Base-by-base conservation (phyloP, 2,113 vertebrate species). In the Hippocampus barbouri region DNA sequence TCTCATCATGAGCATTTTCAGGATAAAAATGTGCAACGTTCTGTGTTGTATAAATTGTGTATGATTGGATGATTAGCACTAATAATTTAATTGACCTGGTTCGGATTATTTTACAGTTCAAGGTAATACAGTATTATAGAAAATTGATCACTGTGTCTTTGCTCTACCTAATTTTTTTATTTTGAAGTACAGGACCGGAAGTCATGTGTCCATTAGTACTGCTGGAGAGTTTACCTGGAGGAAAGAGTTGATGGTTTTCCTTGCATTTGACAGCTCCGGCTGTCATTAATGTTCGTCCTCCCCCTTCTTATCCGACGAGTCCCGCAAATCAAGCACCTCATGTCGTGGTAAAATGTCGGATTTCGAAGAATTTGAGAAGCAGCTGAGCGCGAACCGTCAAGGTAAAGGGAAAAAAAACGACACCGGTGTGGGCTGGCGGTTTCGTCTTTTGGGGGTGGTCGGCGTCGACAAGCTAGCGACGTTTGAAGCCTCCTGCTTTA, bases 331-430 rank as follows among this genome's bases (percentile, higher is more conserved):
- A 30, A 10, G 11, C 14, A 34, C 7, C 59, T 60, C 12, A 30
- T 60, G 57, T 30, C 51, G 2, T 4, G 47, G 0, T 0, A 38
- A 0, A 6, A 93, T 93, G 92, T 90, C 91, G 21, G 91, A 93
- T 69, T 93, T 93, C 62, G 91, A 92, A 63, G 92, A 93, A 87
- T 93, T 93, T 77, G 92, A 93, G 81, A 93, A 92, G 23, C 92
- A 93, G 80, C 83, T 93, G 67, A 91, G 87, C 67, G 89, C 92
- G 66, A 93, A 93, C 61, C 88, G 89, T 38, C 91, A 92, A 85
- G 92, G 91, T 92, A 72, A 86, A 54, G 3, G 2, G 16, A 18
- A 6, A 18, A n/a, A 54, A 21, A 53, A 82, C 18, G 3, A 20
- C 1, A 14, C 20, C 34, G 2, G 2, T 49, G 30, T 12, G 47